phyloP scores from a whole-genome alignment of 2,888 invertebrate species.

The Drosophila borealis region DNA sequence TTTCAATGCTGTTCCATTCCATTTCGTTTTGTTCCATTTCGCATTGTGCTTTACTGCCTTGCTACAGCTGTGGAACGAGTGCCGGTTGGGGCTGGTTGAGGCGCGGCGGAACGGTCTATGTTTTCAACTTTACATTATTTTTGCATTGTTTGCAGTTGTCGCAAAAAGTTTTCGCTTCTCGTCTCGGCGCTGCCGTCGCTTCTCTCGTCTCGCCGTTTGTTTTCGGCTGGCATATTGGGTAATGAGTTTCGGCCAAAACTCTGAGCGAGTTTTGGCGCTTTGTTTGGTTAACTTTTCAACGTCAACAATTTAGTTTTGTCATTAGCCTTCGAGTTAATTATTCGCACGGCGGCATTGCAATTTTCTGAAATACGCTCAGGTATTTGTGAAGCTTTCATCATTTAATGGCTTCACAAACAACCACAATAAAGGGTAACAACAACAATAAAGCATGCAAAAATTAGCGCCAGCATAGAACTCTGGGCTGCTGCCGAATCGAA shows the following conservation, averaged over 20 bases:
- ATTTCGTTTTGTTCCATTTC: slow-evolving; percentile 20
- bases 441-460: not conserved
- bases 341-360: slow-evolving; percentile 33
- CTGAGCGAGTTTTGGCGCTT: slow-evolving; percentile 11
- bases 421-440: not conserved
- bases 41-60: slow-evolving; percentile 3
- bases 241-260: slow-evolving; percentile 34
- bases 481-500: too few species aligned
- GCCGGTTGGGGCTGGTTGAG: not conserved
- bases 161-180: slow-evolving; percentile 26
- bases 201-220: not conserved
- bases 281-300: slow-evolving; percentile 41
- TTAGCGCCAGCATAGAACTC: too few species aligned
- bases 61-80: not conserved
- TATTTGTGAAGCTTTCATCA: slow-evolving; percentile 12
- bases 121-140: slow-evolving; percentile 54
- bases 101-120: slow-evolving; percentile 5
- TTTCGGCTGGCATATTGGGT: slow-evolving; percentile 40
- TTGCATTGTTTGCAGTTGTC: slow-evolving; percentile 56
- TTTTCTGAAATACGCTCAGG: slow-evolving; percentile 18
- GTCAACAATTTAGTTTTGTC: slow-evolving; percentile 55
- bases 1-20: slow-evolving; percentile 9
- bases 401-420: slow-evolving; percentile 6
- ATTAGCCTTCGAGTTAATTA: slow-evolving; percentile 54
- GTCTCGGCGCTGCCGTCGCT: not conserved